Evolutionary conservation across 2,888 invertebrate species (phyloP).

Genomic region (Buathra laborator): DNA sequence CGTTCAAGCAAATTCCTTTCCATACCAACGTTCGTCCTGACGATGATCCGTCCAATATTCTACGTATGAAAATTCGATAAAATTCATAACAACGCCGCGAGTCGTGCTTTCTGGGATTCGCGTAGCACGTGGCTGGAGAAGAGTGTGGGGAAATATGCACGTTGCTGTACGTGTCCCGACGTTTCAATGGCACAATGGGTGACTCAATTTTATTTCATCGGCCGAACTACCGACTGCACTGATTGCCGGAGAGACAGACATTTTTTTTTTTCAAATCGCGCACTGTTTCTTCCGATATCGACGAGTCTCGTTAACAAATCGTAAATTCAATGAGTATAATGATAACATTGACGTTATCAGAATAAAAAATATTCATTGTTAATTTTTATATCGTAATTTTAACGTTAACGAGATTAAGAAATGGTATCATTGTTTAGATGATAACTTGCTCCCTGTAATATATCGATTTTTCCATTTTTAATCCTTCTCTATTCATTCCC

Average conservation of each 20-base stretch:
- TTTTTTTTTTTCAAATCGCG: no score
- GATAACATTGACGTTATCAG: not conserved
- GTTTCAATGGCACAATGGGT: slow-evolving; percentile 28
- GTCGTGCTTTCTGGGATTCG: slow-evolving; percentile 18
- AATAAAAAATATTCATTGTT: not conserved
- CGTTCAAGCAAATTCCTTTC: slow-evolving; percentile 5
- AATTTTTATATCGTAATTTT: not conserved
- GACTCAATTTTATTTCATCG: slow-evolving; percentile 32
- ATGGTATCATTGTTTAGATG: not conserved
- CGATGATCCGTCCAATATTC: slow-evolving; percentile 35
- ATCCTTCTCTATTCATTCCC: no score
- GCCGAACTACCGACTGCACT: not conserved
- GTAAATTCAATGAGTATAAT: not conserved
- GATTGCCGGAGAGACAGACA: not conserved
- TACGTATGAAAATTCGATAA: slow-evolving; percentile 37
- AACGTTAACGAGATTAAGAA: not conserved
- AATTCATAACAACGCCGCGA: slow-evolving; percentile 29
- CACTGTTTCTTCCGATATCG: not conserved
- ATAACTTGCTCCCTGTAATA: no score
- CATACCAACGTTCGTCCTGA: not conserved
- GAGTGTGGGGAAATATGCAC: slow-evolving; percentile 21
- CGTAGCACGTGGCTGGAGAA: not conserved
- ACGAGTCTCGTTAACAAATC: not conserved
- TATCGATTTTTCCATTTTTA: no score
- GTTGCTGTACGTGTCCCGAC: slow-evolving; percentile 16